Conservation (phyloP, 2,888 invertebrate species). For the Rugalucina vietnamica region DNA sequence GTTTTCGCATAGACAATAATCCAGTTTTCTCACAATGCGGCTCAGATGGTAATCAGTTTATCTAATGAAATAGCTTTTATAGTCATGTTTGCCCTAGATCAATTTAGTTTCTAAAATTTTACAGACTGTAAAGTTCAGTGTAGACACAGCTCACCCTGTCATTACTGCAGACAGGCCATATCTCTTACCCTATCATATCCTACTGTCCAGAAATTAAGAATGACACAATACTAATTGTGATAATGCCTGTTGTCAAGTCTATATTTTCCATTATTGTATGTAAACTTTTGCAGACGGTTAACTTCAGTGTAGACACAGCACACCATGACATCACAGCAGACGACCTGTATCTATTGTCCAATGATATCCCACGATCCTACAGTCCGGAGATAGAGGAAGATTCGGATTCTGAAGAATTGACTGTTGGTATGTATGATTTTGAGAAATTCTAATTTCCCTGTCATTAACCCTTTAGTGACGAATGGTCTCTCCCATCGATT, state of each 20-base stretch:
- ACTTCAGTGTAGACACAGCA: conserved; percentile 61
- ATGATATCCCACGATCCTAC: conserved; percentile 69
- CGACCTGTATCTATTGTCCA: conserved; percentile 69
- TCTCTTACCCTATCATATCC: conserved; percentile 72
- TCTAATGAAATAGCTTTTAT: no score
- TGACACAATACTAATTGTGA: no score
- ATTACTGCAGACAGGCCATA: conserved; percentile 58
- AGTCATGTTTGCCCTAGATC: no score
- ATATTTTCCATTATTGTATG: no score
- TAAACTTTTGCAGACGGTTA: conserved; percentile 58
- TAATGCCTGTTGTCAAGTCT: no score
- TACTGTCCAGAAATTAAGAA: conserved; percentile 57
- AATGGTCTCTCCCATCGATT: no score
- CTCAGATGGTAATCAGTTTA: no score
- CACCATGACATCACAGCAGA: conserved; percentile 41
- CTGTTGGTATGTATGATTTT: conserved; percentile 64
- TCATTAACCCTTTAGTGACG: no score
- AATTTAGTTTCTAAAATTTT: no score
- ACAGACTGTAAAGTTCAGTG: conserved; percentile 63
- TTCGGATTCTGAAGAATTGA: conserved; percentile 62
- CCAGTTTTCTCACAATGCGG: no score
- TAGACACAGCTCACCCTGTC: conserved; percentile 52
- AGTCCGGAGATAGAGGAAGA: conserved; percentile 61
- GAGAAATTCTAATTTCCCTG: no score
- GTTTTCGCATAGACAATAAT: no score